Evolutionary conservation across 2,888 invertebrate genomes (phyloP).

Genomic region (Bombylius discolor): DNA sequence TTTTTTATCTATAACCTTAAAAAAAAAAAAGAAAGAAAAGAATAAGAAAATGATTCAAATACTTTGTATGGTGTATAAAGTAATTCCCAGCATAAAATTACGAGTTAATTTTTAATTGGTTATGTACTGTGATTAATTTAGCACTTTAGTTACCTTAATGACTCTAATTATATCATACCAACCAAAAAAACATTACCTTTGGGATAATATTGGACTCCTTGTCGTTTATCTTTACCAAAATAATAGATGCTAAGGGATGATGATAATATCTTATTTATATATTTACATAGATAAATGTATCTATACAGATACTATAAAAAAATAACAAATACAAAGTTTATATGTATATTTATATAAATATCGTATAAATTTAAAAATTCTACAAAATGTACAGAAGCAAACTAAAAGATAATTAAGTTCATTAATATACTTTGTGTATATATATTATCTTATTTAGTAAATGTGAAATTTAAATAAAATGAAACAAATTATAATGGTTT

Average conservation of each 20-base stretch:
- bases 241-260: background rate
- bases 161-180: slow-evolving; percentile 5
- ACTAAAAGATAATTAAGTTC: background rate
- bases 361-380: no score
- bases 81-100: slow-evolving; percentile 9
- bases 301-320: no score
- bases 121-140: slow-evolving; percentile 11
- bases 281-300: background rate
- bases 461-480: background rate
- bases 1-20: no score
- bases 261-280: background rate
- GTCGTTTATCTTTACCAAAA: slow-evolving; percentile 4
- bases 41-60: no score
- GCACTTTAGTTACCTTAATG: slow-evolving; percentile 7
- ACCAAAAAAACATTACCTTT: background rate
- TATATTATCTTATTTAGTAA: background rate
- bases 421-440: background rate
- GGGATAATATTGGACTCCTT: background rate
- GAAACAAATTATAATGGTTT: background rate
- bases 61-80: no score
- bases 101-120: slow-evolving; percentile 15
- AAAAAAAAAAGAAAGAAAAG: no score
- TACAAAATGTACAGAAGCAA: background rate
- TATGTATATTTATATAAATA: no score
- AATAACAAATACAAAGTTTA: no score